These are phyloP conservation scores for Tinea trinotella DNA, from an alignment of 2,888 invertebrate species.

Conservation along the genomic window DNA sequence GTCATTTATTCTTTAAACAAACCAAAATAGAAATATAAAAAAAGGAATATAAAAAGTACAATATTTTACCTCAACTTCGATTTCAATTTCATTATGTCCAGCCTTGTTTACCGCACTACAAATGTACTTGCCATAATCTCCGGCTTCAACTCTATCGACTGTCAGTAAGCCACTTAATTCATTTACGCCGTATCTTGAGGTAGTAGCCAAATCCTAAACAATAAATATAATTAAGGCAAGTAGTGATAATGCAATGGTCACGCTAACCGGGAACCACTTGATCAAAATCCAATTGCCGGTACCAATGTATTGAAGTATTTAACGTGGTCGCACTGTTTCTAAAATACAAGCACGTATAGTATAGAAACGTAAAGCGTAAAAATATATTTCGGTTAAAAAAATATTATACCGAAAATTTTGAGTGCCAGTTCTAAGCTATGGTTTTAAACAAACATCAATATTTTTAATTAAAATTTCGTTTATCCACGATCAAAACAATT, in stretches of 20 bases:
- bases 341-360: too few relatives aligned
- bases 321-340: too few relatives aligned
- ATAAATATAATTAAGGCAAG: too few relatives aligned
- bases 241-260: too few relatives aligned
- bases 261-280: too few relatives aligned
- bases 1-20: not conserved
- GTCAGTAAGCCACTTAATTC: slow-evolving; percentile 79
- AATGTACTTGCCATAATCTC: slow-evolving; percentile 85
- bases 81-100: slow-evolving; percentile 77
- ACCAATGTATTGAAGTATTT: too few relatives aligned
- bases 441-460: not conserved
- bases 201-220: slow-evolving; percentile 76
- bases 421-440: not conserved
- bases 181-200: slow-evolving; percentile 77
- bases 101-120: slow-evolving; percentile 87
- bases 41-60: slow-evolving; percentile 19
- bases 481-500: not conserved
- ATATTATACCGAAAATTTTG: too few relatives aligned
- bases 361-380: too few relatives aligned
- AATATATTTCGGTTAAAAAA: too few relatives aligned
- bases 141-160: slow-evolving; percentile 81
- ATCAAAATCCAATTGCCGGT: too few relatives aligned
- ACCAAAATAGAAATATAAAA: too few relatives aligned
- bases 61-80: slow-evolving; percentile 73
- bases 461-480: not conserved